Base-by-base conservation (phyloP, 1,140 invertebrate species). In the Oryctes rhinoceros region DNA sequence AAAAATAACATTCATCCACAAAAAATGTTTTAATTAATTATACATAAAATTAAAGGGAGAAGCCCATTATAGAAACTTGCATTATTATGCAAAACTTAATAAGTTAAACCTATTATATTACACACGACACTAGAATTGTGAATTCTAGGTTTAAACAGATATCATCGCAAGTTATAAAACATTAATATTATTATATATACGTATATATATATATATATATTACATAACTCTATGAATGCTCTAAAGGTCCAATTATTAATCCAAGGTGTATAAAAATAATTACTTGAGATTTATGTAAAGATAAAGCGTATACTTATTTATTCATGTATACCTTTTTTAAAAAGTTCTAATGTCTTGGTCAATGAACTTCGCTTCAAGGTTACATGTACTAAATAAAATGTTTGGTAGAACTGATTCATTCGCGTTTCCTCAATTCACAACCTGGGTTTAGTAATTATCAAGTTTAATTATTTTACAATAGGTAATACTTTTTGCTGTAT, bases 261-360 rank as follows among this genome's bases (percentile, higher is more conserved):
- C 24, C 35, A 4, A 71, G 65, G 65, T 35, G 24, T 71, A 71
- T 71, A 24, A 71, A 71, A 71, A 71, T 71, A 71, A 71, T 71
- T 71, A 71, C 35, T 2, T 37, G 20, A 71, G 65, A 71, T 71
- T 71, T 71, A 24, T 37, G 65, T 71, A 71, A 71, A 71, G 65
- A 71, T 71, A 71, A 71, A 71, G 18, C 35, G 65, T 71, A 30
- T 30, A 71, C 65, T 71, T 71, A 71, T 71, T 71, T 71, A 71
- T 71, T 71, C 65, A 71, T 71, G 20, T 71, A 71, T 59, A 59
- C 53, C 65, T 71, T 71, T 71, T 71, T 62, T 71, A 7, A 71
- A 67, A 67, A 71, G 65, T 71, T 71, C 65, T 71, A 71, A 71
- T 71, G 65, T 37, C 65, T 30, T 71, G 65, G 65, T 71, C 65